Percentiles rank a stretch among this genome's conserved stretches.
Conservation (phyloP, 2,888 invertebrate genomes). For the Acrobasis repandana region DNA sequence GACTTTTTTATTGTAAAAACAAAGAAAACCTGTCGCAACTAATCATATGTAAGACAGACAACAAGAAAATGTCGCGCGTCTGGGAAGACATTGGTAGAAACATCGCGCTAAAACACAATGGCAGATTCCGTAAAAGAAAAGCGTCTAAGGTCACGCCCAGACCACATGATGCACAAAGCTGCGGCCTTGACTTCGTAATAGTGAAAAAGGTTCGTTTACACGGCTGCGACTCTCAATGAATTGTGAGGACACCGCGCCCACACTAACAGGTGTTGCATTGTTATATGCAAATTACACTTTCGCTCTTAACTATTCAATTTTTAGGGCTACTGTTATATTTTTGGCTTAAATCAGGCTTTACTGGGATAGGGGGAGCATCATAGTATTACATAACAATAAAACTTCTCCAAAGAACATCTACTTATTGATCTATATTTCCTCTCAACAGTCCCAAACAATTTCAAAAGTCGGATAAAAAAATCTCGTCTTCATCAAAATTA, state of each 20-base stretch:
- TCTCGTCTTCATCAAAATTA: no score
- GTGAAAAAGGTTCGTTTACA: conserved; percentile 82
- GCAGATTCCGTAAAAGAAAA: conserved; percentile 16
- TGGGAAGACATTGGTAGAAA: background rate
- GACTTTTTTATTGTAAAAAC: conserved; percentile 75
- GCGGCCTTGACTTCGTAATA: conserved; percentile 76
- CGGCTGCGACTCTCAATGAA: conserved; percentile 68
- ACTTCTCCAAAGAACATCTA: no score
- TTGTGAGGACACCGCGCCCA: conserved; percentile 73
- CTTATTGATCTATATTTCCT: no score
- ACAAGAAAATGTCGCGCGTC: no score
- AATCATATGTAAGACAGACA: no score
- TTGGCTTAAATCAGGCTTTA: background rate
- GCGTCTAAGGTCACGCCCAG: conserved; percentile 27
- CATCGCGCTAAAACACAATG: background rate
- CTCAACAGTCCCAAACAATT: no score
- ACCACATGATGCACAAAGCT: conserved; percentile 64
- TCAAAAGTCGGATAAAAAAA: no score
- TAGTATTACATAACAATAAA: no score
- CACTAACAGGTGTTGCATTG: conserved; percentile 80
- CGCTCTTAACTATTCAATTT: conserved; percentile 68
- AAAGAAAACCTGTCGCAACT: no score
- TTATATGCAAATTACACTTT: conserved; percentile 81
- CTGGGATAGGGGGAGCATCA: no score
- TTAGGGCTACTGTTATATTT: conserved; percentile 45